Evolutionary conservation across 1,140 invertebrate species (phyloP), one percentile per base, ranked within the genome.

Genomic region (Musca vetustissima): DNA sequence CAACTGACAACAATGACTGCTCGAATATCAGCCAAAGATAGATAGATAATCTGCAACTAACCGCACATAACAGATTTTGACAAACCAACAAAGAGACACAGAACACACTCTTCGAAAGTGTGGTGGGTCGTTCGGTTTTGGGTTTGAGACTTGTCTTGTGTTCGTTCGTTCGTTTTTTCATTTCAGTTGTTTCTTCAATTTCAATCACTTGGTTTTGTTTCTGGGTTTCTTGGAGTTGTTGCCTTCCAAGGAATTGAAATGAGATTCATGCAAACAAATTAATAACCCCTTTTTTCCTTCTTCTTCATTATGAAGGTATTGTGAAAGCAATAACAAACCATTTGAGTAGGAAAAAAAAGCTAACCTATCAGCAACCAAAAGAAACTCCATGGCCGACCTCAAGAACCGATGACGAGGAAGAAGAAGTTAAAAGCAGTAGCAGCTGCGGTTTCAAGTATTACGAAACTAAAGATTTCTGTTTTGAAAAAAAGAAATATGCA

Each of bases 381-480:
- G 36, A 43, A 43, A 43, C 11, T 43, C 6, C 9, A 9, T 43
- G 36, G 11, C 8, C 36, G 36, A 43, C 36, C 36, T 43, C 36
- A 6, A 43, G 7, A 6, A 13, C 6, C 6, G 28, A 32, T 4
- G 28, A 32, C 3, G 28, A 9, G 4, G 28, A 32, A 4, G 28
- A 55, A 24, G 14, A 55, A n/a, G n/a, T n/a, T n/a, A n/a, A 24
- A 19, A 25, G 25, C 24, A 28, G n/a, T 32, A 32, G 57, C 57
- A 61, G 57, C 25, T 61, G 57, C 21, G 57, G 57, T 61, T 61
- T 61, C n/a, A 61, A 61, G 57, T 61, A 32, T 43, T 61, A 24
- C 53, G 24, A 15, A 55, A 55, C 2, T 7, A 21, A 21, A 52
- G 13, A 52, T 52, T 52, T 52, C 11, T n/a, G n/a, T n/a, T n/a